A percentile compares a stretch with the other conserved stretches of the same genome.
These are phyloP conservation scores for Heterohyrax brucei DNA, from an alignment of 2,797 vertebrate genomes.

Conservation along the genomic window DNA sequence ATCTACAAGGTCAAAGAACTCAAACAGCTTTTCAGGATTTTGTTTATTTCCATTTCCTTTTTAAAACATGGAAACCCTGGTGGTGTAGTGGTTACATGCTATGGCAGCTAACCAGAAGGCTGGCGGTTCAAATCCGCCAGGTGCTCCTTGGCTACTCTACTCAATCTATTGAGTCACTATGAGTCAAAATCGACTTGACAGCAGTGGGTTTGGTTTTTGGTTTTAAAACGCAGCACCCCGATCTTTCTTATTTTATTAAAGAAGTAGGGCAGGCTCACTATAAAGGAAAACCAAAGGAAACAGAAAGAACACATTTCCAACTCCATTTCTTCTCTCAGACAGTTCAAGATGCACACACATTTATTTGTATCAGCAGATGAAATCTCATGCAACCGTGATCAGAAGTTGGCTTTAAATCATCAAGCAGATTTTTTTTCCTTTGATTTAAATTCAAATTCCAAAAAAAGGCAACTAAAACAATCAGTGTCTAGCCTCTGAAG, in stretches of 20 bases:
- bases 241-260: conserved; percentile 61
- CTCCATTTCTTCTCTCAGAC: neutral
- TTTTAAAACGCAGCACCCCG: conserved; percentile 60
- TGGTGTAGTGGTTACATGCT: too few relatives aligned
- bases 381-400: conserved; percentile 3
- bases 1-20: conserved; percentile 73
- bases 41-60: conserved; percentile 77
- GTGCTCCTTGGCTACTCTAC: too few relatives aligned
- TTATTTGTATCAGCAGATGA: neutral
- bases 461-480: conserved; percentile 53
- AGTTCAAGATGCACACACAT: neutral
- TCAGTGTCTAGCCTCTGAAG: conserved; percentile 11
- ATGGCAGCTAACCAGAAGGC: too few relatives aligned
- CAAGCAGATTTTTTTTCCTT: conserved; percentile 30
- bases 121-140: too few relatives aligned
- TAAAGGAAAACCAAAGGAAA: conserved; percentile 67
- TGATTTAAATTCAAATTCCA: conserved; percentile 75
- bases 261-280: conserved; percentile 10
- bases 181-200: too few relatives aligned
- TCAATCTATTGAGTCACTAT: too few relatives aligned
- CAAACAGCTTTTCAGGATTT: conserved; percentile 49
- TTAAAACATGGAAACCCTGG: conserved; percentile 17
- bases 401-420: conserved; percentile 34
- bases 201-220: too few relatives aligned
- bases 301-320: neutral